Evolutionary conservation across 2,113 vertebrate species (phyloP), one percentile per base, ranked within the genome.

Genomic region (Ceuthmochares aereus): DNA sequence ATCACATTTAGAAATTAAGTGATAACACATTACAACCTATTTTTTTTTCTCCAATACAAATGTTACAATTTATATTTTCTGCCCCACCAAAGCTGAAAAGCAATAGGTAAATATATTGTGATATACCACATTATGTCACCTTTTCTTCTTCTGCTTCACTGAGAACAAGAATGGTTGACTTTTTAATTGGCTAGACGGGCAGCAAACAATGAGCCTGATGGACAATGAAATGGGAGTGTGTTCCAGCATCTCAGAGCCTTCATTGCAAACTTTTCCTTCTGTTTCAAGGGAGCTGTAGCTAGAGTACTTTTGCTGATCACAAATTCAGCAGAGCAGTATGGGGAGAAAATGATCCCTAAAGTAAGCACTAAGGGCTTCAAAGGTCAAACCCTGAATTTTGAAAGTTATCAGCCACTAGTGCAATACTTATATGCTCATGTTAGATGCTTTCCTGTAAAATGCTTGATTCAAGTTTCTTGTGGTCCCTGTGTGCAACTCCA

Each of bases 241-340:
- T 29, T 34, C 76, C 40, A 69, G 78, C 87, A 95, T 84, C 74
- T 76, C 67, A 88, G 45, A 17, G 8, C 85, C 83, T 60, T 90
- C 76, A 70, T 84, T 95, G 90, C 76, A 56, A 75, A 49, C 72
- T 58, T 25, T 23, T 47, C 36, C 18, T 59, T 56, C 59, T 23
- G 29, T 49, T 95, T 26, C 81, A 42, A 43, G 82, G 84, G 78
- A 93, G 32, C 32, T 93, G 40, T 54, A 90, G 49, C 19, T 58
- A 36, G 52, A 94, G 79, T 90, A 76, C 76, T 90, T 96, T 84
- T 92, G 76, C 83, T 93, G 69, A 84, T 90, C 72, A 68, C 43
- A 52, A n/a, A 90, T 89, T 85, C 93, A 36, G 34, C 10, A 6
- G 42, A 96, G 90, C 86, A 72, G 76, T 59, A 27, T 52, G 64